These are phyloP conservation scores for Cephus pulcher DNA, from an alignment of 2,888 invertebrate genomes.

Conservation along the genomic window DNA sequence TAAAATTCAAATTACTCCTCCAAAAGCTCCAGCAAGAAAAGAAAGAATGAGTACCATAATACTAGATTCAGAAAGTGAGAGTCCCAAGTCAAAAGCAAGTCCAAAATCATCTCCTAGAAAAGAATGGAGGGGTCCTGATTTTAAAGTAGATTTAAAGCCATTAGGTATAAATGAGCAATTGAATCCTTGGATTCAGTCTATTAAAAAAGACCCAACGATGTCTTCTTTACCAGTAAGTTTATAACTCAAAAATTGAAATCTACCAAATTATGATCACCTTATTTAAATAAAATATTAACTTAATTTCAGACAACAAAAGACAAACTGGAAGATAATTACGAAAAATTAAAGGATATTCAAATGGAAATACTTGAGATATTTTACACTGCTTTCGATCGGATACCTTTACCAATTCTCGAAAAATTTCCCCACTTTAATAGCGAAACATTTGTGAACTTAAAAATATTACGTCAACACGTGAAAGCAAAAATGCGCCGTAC, in stretches of 20 bases:
- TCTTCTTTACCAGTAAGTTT: conserved; percentile 43
- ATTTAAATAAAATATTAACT: conserved; percentile 7
- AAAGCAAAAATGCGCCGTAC: conserved; percentile 70
- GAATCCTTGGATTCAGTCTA: conserved; percentile 48
- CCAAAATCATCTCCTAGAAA: conserved; percentile 25
- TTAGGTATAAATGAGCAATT: conserved; percentile 52
- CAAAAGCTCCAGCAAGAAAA: background rate
- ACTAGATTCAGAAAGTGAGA: conserved; percentile 43
- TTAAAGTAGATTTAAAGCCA: conserved; percentile 52
- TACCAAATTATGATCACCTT: conserved; percentile 11
- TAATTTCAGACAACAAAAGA: conserved; percentile 41
- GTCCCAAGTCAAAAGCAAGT: conserved; percentile 24
- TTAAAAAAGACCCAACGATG: conserved; percentile 47
- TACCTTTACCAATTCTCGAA: conserved; percentile 73
- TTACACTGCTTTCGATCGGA: conserved; percentile 72
- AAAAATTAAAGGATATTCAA: conserved; percentile 69
- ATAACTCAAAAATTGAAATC: conserved; percentile 10
- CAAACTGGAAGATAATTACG: conserved; percentile 42
- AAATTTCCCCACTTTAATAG: conserved; percentile 73
- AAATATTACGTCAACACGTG: conserved; percentile 71
- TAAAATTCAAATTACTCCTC: background rate
- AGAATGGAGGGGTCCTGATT: conserved; percentile 51
- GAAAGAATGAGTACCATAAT: conserved; percentile 15
- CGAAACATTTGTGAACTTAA: conserved; percentile 70
- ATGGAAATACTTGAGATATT: conserved; percentile 75